Conservation (phyloP, 2,113 vertebrate genomes). For the Anolis sagrei region DNA sequence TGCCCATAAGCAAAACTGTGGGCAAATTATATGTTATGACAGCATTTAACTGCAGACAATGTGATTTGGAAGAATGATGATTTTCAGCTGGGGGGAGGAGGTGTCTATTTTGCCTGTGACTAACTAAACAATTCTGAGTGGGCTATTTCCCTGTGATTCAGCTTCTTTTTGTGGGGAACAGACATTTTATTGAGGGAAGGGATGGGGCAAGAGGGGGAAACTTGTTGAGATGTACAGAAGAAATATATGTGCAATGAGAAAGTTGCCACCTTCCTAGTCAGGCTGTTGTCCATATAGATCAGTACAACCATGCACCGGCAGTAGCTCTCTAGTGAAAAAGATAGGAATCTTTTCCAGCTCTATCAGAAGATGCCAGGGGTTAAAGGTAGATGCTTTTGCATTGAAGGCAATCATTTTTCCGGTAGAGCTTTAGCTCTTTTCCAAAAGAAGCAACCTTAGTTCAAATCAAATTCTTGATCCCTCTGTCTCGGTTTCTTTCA, state of each 20-base stretch:
- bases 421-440: neutral
- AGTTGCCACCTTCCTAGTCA: neutral
- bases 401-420: neutral
- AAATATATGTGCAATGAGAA: neutral
- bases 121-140: neutral
- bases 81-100: neutral
- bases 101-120: neutral
- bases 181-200: neutral
- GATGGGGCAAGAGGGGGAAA: neutral
- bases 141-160: rapidly evolving
- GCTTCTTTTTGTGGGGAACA: neutral
- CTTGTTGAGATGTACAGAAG: neutral
- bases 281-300: no score
- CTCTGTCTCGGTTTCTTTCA: neutral
- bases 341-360: neutral
- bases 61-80: rapidly evolving
- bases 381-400: neutral
- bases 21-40: neutral
- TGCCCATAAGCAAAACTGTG: neutral
- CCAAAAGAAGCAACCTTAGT: neutral
- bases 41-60: conserved; percentile 8
- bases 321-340: neutral
- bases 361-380: neutral
- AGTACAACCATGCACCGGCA: neutral
- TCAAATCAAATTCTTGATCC: neutral